phyloP scores from a whole-genome alignment of 2,113 vertebrate genomes.

The Sander lucioperca region DNA sequence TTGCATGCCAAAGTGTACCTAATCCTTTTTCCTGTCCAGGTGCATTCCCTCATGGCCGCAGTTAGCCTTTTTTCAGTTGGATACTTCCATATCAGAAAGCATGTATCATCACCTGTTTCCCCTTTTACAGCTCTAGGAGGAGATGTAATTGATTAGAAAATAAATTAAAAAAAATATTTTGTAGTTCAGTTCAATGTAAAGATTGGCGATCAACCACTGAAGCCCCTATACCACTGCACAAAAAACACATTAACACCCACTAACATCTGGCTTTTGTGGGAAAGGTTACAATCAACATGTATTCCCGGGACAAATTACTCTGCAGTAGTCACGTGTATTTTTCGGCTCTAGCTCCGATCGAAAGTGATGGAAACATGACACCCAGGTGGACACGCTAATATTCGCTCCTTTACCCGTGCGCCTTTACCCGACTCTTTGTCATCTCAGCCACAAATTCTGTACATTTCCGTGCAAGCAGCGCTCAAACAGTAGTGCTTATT shows the following conservation, averaged over 20 bases:
- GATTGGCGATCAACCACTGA: not conserved
- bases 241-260: not conserved
- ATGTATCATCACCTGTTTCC: not conserved
- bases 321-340: not conserved
- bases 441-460: too few species aligned
- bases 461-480: too few species aligned
- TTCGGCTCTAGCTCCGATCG: too few species aligned
- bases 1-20: constrained; percentile 1
- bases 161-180: constrained; percentile 9
- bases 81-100: not conserved
- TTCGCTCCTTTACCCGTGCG: too few species aligned
- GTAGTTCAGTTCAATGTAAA: constrained; percentile 1
- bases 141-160: constrained; percentile 14
- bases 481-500: too few species aligned
- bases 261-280: not conserved
- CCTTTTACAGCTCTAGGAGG: not conserved
- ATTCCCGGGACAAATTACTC: not conserved
- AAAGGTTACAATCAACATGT: not conserved
- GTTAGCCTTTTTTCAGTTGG: not conserved
- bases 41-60: constrained; percentile 11
- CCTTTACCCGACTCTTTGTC: too few species aligned
- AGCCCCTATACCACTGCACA: too few species aligned
- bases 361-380: too few species aligned
- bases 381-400: too few species aligned
- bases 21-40: not conserved